Evolutionary conservation across 2,113 vertebrate genomes (phyloP), one percentile per base, ranked within the genome.

Genomic region (Corvus moneduloides): DNA sequence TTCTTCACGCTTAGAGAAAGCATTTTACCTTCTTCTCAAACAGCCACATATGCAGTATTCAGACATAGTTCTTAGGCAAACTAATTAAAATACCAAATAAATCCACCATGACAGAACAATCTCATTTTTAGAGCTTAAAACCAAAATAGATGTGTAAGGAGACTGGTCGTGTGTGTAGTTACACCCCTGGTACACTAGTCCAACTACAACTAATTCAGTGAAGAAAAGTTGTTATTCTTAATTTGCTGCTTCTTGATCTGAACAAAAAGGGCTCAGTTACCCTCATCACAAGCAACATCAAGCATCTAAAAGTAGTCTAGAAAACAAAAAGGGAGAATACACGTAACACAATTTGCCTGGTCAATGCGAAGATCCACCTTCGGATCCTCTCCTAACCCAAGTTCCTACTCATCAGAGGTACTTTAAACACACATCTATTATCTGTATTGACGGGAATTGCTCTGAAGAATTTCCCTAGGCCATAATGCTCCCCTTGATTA

Each of bases 51-150:
- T 2, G 24, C 41, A 54, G 27, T 44, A 77, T 39, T 69, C 71
- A 93, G 44, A 86, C 48, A 81, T 0, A 48, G 76, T 37, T 52
- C 89, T 71, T 18, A 78, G 23, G 33, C 52, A 91, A 89, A 91
- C 44, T 21, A 71, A 95, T 72, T 90, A 80, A 90, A 95, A 78
- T 33, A 85, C 32, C 43, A 84, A 93, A 91, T 72, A 83, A 81
- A 74, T 56, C 59, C 52, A 82, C 18, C 51, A 49, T 22, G 30
- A 76, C 51, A 77, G 84, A 83, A 49, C 4, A 69, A 58, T 37
- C 41, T 66, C 13, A 63, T 32, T 84, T 90, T 75, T 39, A 81
- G 35, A 81, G 11, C 52, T 84, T 63, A 82, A 71, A 77, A 84
- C 58, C 23, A 59, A 84, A 74, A 32, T 0, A 89, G 37, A 86